phyloP scores from a whole-genome alignment of 1,140 invertebrate species.

The Chlorops oryzae region DNA sequence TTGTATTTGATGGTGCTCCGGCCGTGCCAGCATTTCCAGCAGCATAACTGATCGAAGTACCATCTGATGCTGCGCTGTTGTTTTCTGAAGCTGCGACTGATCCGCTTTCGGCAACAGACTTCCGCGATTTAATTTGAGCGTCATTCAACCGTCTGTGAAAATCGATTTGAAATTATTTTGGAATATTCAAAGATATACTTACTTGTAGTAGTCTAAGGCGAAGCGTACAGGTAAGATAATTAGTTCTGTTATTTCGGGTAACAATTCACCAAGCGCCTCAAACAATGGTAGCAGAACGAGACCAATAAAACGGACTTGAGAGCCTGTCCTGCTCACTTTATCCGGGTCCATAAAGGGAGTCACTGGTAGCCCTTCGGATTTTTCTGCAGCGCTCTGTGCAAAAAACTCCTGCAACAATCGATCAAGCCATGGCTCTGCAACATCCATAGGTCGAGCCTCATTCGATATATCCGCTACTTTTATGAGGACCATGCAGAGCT shows the following conservation, averaged over 20 bases:
- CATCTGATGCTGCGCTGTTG: conserved; percentile 39
- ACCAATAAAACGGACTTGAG: conserved; percentile 81
- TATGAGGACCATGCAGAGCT: conserved; percentile 80
- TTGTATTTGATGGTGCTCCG: conserved; percentile 6
- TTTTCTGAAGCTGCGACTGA: conserved; percentile 54
- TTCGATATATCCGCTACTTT: conserved; percentile 86
- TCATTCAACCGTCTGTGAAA: conserved; percentile 37
- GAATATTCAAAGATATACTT: conserved; percentile 2
- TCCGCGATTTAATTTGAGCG: conserved; percentile 42
- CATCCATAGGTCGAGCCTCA: conserved; percentile 76
- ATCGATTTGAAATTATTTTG: no score
- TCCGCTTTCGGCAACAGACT: conserved; percentile 55
- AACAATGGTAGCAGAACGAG: conserved; percentile 75
- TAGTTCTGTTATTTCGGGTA: conserved; percentile 58
- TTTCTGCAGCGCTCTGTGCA: conserved; percentile 77
- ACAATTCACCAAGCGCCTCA: conserved; percentile 66
- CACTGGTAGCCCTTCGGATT: conserved; percentile 75
- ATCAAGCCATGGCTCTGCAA: conserved; percentile 80
- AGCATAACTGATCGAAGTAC: not conserved
- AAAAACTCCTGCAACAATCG: conserved; percentile 73
- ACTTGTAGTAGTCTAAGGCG: conserved; percentile 56
- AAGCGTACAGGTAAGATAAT: conserved; percentile 54
- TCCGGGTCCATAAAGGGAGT: conserved; percentile 88
- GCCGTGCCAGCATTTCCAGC: conserved; percentile 3
- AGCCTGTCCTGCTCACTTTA: conserved; percentile 79